Percentiles rank a stretch among this genome's conserved stretches.
Evolutionary conservation across 2,888 invertebrate genomes (phyloP).

Genomic region (Lymantria monacha): DNA sequence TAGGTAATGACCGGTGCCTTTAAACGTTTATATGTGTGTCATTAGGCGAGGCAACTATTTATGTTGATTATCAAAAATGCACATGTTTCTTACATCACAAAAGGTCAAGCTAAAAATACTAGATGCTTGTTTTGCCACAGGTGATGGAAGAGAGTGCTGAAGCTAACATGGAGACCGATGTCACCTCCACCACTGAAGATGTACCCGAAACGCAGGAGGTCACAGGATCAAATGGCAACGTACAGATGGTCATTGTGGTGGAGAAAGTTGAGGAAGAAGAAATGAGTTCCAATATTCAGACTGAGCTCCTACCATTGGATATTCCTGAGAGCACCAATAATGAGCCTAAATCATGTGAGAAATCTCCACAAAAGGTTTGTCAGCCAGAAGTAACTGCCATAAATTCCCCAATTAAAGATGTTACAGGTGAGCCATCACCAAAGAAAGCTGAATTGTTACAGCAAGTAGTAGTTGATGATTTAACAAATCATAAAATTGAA

Average conservation of each 20-base stretch:
- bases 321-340: slow-evolving; percentile 7
- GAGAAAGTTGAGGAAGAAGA: slow-evolving; percentile 57
- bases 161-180: slow-evolving; percentile 68
- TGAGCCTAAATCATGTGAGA: slow-evolving; percentile 1
- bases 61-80: slow-evolving; percentile 23
- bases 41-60: slow-evolving; percentile 29
- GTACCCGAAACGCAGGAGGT: slow-evolving; percentile 55
- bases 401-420: slow-evolving; percentile 8
- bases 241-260: slow-evolving; percentile 63
- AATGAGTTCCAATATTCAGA: slow-evolving; percentile 27
- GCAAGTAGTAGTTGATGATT: not conserved
- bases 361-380: slow-evolving; percentile 4
- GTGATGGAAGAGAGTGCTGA: slow-evolving; percentile 70
- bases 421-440: slow-evolving; percentile 9
- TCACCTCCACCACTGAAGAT: slow-evolving; percentile 67
- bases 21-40: slow-evolving; percentile 48
- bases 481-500: slow-evolving; percentile 4
- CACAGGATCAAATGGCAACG: slow-evolving; percentile 52
- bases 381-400: slow-evolving; percentile 4
- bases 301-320: slow-evolving; percentile 11
- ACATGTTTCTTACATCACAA: slow-evolving; percentile 43
- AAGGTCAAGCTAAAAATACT: slow-evolving; percentile 55
- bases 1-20: slow-evolving; percentile 68
- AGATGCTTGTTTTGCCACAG: slow-evolving; percentile 52
- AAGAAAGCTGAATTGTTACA: slow-evolving; percentile 22